Conservation (phyloP, 2,113 vertebrate species). For the Rana temporaria region DNA sequence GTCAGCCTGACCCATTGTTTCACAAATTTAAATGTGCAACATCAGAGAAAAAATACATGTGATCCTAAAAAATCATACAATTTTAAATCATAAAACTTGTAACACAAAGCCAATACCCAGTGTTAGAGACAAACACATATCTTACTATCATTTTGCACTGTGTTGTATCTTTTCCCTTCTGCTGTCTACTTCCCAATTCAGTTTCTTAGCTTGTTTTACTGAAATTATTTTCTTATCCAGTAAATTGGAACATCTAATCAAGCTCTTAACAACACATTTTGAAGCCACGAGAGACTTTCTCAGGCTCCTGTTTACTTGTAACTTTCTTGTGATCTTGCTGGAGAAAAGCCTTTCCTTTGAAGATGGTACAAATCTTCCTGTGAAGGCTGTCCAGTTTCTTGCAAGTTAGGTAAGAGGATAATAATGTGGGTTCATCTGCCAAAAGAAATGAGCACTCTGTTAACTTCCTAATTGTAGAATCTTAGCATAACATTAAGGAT, state of each 20-base stretch:
- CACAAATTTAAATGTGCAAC: no score
- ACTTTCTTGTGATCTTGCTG: constrained; percentile 30
- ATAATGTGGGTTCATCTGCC: constrained; percentile 34
- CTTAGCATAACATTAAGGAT: background rate
- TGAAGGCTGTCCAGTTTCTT: constrained; percentile 44
- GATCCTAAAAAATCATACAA: no score
- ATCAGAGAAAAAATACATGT: no score
- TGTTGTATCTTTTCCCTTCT: background rate
- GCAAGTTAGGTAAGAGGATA: constrained; percentile 46
- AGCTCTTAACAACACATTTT: background rate
- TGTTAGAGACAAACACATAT: no score
- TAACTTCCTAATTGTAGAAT: background rate
- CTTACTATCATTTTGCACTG: background rate
- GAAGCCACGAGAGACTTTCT: background rate
- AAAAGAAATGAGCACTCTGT: background rate
- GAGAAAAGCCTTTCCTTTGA: constrained; percentile 28
- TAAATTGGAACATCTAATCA: constrained; percentile 22
- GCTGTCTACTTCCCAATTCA: background rate
- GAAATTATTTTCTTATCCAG: constrained; percentile 5
- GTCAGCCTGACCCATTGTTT: no score
- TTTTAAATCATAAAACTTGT: no score
- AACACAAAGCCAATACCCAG: no score
- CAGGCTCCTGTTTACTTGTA: constrained; percentile 31
- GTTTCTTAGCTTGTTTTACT: background rate
- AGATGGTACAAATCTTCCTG: constrained; percentile 33